A percentile compares a stretch with the other conserved stretches of the same genome.
Evolutionary conservation across 2,113 vertebrate genomes (phyloP).

Genomic region (Rhombomys opimus): DNA sequence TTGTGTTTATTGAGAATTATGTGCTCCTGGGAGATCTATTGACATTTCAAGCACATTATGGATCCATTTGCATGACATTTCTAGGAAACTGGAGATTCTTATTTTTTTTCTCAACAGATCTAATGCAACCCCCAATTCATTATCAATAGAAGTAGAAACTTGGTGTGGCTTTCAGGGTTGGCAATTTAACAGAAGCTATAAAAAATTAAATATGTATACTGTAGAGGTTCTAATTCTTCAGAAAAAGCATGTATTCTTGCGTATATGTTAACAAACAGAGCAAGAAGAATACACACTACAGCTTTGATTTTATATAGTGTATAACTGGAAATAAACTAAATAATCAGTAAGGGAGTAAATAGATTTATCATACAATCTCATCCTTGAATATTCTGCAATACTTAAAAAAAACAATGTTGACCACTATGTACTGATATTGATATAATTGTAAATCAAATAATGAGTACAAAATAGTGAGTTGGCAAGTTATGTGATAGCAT

Average conservation of each 20-base stretch:
- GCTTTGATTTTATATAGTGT: constrained; percentile 21
- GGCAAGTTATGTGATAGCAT: constrained; percentile 12
- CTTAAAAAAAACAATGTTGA: constrained; percentile 50
- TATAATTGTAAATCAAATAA: constrained; percentile 28
- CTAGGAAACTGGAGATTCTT: constrained; percentile 41
- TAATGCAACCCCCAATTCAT: constrained; percentile 2
- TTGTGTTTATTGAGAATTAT: constrained; percentile 45
- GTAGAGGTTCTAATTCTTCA: constrained; percentile 36
- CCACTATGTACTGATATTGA: neutral
- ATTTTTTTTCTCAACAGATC: neutral
- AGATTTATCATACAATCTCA: neutral
- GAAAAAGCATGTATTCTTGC: constrained; percentile 37
- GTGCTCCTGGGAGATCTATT: constrained; percentile 43
- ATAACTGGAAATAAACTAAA: constrained; percentile 38
- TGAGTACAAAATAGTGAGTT: constrained; percentile 35
- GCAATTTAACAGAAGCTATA: neutral
- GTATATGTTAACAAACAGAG: constrained; percentile 17
- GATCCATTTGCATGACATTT: constrained; percentile 28
- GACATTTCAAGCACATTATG: constrained; percentile 51
- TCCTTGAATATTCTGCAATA: constrained; percentile 30
- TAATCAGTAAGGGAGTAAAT: neutral
- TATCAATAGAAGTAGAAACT: constrained; percentile 45
- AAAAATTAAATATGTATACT: neutral
- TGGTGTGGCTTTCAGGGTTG: neutral
- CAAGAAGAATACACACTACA: constrained; percentile 4